Evolutionary conservation across 2,113 vertebrate genomes (phyloP), one percentile per base, ranked within the genome.

Genomic region (Lophochroa leadbeateri): DNA sequence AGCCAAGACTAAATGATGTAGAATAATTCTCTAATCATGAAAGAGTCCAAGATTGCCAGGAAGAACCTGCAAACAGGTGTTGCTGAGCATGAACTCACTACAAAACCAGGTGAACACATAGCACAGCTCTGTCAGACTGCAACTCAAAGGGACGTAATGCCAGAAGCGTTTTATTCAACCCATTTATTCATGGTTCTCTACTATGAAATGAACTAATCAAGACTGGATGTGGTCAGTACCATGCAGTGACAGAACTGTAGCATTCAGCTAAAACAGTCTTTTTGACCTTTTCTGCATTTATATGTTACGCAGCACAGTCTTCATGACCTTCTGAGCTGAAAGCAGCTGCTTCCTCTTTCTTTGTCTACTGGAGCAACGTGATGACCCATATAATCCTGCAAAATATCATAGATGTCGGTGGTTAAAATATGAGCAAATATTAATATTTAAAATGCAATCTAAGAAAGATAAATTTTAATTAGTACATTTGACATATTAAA

Each of bases 401-500:
- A 84, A 94, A 71, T 43, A 46, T 25, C 25, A 31, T 11, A 83
- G 37, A 37, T 78, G 43, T n/a, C 69, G 60, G 12, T 35, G 13
- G 6, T 61, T 72, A 49, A 85, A 92, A 94, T 72, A 52, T 3
- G 3, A 88, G 47, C 28, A 88, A 89, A 65, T 58, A 49, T 67
- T 84, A 88, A 84, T 82, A 89, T 77, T 93, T 76, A 81, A 95
- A 88, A 76, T 31, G 52, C 23, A 89, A 77, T 72, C 64, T 74
- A 76, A 14, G 46, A 93, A 96, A 95, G 76, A 95, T 57, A 39
- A 11, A 29, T 82, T 91, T 94, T 92, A 93, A 95, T 94, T 74
- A 96, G 44, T 33, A 58, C 50, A 57, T 94, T 84, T 95, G 77
- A 91, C 74, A 82, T 90, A 95, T 76, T 92, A 95, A 92, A 95